A percentile compares a stretch with the other conserved stretches of the same genome.
Conservation (phyloP, 2,888 invertebrate species). For the Mythimna loreyi region DNA sequence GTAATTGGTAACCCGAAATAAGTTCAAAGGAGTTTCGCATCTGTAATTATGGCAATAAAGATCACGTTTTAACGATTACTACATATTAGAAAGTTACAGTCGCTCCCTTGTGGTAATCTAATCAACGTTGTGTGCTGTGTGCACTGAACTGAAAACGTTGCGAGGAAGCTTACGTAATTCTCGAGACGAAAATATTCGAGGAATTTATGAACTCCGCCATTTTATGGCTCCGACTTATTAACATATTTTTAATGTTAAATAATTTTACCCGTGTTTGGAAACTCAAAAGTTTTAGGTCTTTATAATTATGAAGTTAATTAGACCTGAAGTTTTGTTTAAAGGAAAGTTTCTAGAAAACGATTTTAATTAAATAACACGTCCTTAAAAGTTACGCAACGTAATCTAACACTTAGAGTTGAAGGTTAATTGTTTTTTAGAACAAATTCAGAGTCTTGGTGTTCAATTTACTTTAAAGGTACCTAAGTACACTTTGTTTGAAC, state of each 20-base stretch:
- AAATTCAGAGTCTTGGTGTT: conserved; percentile 5
- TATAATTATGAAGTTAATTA: conserved; percentile 56
- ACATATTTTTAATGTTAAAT: conserved; percentile 52
- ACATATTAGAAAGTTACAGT: conserved; percentile 57
- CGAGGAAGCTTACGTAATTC: conserved; percentile 54
- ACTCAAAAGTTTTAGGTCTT: conserved; percentile 39
- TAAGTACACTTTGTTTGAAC: not conserved
- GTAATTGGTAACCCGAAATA: conserved; percentile 57
- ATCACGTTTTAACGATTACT: conserved; percentile 61
- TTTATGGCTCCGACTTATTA: conserved; percentile 44
- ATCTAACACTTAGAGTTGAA: conserved; percentile 28
- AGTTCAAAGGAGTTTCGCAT: conserved; percentile 57
- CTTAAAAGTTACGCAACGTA: conserved; percentile 40
- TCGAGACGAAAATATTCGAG: conserved; percentile 38
- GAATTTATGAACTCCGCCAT: conserved; percentile 46
- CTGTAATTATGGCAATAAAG: conserved; percentile 61
- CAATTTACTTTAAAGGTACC: not conserved
- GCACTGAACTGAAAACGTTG: conserved; percentile 47
- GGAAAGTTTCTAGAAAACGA: conserved; percentile 28
- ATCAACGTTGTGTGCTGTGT: conserved; percentile 56
- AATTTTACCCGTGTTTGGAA: conserved; percentile 39
- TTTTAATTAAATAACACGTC: conserved; percentile 52
- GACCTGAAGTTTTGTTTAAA: conserved; percentile 37
- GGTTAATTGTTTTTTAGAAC: conserved; percentile 29
- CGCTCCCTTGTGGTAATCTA: conserved; percentile 61